phyloP scores from a whole-genome alignment of 2,888 invertebrate genomes.

The Augiades crinisus region DNA sequence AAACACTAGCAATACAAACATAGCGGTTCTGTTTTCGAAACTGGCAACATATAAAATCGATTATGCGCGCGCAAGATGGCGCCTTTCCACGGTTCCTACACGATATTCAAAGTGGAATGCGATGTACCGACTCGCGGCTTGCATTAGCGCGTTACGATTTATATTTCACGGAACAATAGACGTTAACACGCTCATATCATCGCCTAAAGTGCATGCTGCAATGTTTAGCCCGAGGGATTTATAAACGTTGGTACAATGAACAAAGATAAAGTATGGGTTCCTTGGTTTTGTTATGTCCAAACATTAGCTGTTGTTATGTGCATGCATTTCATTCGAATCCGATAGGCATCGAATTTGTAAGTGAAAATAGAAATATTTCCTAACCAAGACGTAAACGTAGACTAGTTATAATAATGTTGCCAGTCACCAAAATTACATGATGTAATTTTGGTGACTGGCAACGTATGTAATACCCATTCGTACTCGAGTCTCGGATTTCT shows the following conservation, averaged over 20 bases:
- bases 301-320: too few relatives aligned
- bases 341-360: too few relatives aligned
- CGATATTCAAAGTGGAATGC: conserved; percentile 47
- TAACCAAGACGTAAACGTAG: too few relatives aligned
- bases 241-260: background rate
- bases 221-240: conserved; percentile 4
- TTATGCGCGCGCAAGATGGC: conserved; percentile 42
- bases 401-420: too few relatives aligned
- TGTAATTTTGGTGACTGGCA: too few relatives aligned
- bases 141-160: conserved; percentile 43
- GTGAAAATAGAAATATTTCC: too few relatives aligned
- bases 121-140: conserved; percentile 44
- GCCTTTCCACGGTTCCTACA: conserved; percentile 34
- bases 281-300: too few relatives aligned
- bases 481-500: too few relatives aligned
- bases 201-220: conserved; percentile 7
- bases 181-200: conserved; percentile 32
- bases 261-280: too few relatives aligned
- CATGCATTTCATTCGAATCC: too few relatives aligned
- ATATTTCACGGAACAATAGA: conserved; percentile 42
- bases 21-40: conserved; percentile 31
- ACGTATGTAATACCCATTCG: too few relatives aligned
- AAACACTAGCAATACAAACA: conserved; percentile 25
- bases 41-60: conserved; percentile 48
- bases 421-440: too few relatives aligned